A percentile compares a stretch with the other conserved stretches of the same genome.
Conservation (phyloP, 2,113 vertebrate genomes). For the Antechinus stuartii region DNA sequence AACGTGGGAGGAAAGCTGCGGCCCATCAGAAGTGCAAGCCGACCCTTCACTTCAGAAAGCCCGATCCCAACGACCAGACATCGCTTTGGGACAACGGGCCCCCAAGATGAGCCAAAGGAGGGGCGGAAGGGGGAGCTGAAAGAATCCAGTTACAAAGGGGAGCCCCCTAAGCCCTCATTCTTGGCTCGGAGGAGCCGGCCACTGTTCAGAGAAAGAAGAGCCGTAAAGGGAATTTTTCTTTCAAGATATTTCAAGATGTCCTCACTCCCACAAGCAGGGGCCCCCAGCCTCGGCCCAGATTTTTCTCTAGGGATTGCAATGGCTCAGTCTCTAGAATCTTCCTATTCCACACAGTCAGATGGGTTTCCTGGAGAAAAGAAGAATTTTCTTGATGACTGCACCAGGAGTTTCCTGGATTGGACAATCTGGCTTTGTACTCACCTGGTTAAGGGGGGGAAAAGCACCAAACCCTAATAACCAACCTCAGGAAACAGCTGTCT, state of each 20-base stretch:
- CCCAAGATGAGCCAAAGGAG: slow-evolving; percentile 25
- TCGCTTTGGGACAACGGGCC: slow-evolving; percentile 52
- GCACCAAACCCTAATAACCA: neutral
- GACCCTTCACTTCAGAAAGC: slow-evolving; percentile 13
- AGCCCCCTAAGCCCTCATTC: neutral
- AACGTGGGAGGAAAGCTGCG: neutral
- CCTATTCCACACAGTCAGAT: neutral
- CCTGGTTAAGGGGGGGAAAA: neutral
- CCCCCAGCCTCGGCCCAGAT: neutral
- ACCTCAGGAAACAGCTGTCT: slow-evolving; percentile 18
- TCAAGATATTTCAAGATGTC: neutral
- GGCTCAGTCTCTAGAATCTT: neutral
- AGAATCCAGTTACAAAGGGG: slow-evolving; percentile 11
- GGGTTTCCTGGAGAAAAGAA: neutral
- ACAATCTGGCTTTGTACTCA: neutral
- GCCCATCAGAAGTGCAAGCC: slow-evolving; percentile 37
- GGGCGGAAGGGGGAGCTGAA: slow-evolving; percentile 3
- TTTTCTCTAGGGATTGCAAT: neutral
- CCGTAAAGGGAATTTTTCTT: slow-evolving; percentile 7
- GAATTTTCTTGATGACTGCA: neutral
- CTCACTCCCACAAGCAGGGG: neutral
- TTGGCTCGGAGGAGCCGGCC: neutral
- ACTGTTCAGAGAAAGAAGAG: slow-evolving; percentile 48
- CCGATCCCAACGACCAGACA: slow-evolving; percentile 47
- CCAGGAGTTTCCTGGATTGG: neutral